Evolutionary conservation across 2,888 invertebrate genomes (phyloP).

Genomic region (Limnephilus auricula): DNA sequence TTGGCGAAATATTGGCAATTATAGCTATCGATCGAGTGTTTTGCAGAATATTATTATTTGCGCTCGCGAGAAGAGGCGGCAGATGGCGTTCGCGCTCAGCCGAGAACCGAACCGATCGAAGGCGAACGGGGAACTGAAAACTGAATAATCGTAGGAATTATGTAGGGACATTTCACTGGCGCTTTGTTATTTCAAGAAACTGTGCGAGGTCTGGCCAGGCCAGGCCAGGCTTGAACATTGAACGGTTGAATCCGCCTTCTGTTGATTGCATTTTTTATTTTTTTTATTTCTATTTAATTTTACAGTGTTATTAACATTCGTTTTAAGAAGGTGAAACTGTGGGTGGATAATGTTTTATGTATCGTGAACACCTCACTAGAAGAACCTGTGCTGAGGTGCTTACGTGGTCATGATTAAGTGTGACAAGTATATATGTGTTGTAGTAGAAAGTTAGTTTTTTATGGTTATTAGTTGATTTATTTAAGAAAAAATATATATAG

Average conservation of each 20-base stretch:
- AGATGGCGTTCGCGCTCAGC: neutral
- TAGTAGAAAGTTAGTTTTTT: too few relatives aligned
- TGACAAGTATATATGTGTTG: too few relatives aligned
- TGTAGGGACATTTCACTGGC: neutral
- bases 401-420: too few relatives aligned
- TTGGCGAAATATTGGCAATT: neutral
- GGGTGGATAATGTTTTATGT: too few relatives aligned
- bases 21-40: neutral
- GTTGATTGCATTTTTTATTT: neutral
- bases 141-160: neutral
- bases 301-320: too few relatives aligned
- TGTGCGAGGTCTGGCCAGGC: neutral
- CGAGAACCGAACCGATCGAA: constrained; percentile 2
- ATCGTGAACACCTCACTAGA: too few relatives aligned
- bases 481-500: too few relatives aligned
- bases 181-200: neutral
- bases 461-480: too few relatives aligned
- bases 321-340: too few relatives aligned
- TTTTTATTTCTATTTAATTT: too few relatives aligned
- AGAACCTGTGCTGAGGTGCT: too few relatives aligned
- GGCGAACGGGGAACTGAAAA: neutral
- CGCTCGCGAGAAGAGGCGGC: neutral
- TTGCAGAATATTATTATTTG: neutral
- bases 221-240: neutral
- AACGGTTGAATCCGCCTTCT: neutral